Evolutionary conservation across 2,888 invertebrate species (phyloP).

Genomic region (Thereva nobilitata): DNA sequence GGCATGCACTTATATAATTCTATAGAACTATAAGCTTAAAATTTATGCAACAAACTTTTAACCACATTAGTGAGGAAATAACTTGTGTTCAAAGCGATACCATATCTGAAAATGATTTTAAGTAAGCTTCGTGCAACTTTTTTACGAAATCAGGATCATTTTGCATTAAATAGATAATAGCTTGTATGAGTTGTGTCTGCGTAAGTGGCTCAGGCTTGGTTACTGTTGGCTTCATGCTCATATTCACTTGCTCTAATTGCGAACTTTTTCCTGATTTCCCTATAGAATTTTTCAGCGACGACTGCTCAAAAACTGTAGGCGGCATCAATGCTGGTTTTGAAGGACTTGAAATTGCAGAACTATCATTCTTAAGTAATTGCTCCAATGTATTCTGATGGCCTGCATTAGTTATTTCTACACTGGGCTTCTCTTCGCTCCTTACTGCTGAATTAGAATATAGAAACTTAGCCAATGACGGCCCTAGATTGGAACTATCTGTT

Average conservation of each 20-base stretch:
- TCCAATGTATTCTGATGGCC: conserved; percentile 35
- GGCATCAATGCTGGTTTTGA: conserved; percentile 80
- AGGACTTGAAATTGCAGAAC: conserved; percentile 6
- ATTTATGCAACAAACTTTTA: too few species aligned
- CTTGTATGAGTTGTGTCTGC: conserved; percentile 85
- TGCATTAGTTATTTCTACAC: neutral
- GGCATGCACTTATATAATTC: too few species aligned
- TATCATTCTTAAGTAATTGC: conserved; percentile 38
- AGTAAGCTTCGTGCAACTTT: conserved; percentile 89
- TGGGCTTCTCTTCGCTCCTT: neutral
- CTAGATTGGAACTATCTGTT: conserved; percentile 37
- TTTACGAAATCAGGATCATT: conserved; percentile 86
- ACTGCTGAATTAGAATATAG: conserved; percentile 55
- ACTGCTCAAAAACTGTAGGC: conserved; percentile 80
- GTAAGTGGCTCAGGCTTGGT: conserved; percentile 71
- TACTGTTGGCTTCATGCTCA: neutral
- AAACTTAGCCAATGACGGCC: conserved; percentile 62
- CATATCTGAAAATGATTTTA: conserved; percentile 78
- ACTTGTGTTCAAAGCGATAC: conserved; percentile 50
- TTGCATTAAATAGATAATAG: conserved; percentile 82
- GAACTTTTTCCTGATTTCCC: neutral
- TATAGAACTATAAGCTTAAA: too few species aligned
- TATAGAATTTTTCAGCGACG: conserved; percentile 55
- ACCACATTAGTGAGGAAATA: neutral
- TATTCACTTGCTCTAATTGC: conserved; percentile 37